phyloP scores from a whole-genome alignment of 2,797 vertebrate species.

The Cynodonichthys magdalenae region DNA sequence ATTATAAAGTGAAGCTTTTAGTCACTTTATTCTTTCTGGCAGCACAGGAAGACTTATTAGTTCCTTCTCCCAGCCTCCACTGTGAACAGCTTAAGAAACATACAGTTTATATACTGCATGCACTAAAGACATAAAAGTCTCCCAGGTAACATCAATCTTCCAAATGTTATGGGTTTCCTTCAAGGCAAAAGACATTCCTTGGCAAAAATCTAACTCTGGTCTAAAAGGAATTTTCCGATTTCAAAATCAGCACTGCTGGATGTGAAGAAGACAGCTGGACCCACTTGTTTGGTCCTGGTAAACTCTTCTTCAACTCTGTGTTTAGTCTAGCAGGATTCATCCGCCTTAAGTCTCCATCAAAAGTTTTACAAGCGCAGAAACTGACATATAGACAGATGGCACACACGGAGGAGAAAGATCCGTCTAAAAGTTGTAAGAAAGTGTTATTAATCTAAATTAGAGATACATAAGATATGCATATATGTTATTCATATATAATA shows the following conservation, averaged over 20 bases:
- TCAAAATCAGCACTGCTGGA: constrained; percentile 66
- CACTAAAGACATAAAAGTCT: constrained; percentile 41
- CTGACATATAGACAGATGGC: constrained; percentile 18
- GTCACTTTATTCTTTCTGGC: not conserved
- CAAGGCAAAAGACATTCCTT: constrained; percentile 59
- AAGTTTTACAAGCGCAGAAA: constrained; percentile 14
- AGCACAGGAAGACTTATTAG: not conserved
- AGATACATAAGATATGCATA: too few species aligned
- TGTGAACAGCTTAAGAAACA: constrained; percentile 7
- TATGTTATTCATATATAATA: too few species aligned
- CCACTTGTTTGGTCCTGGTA: constrained; percentile 30
- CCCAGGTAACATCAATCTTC: constrained; percentile 68
- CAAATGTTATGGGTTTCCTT: constrained; percentile 60
- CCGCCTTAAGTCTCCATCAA: constrained; percentile 33
- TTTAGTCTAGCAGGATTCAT: constrained; percentile 66
- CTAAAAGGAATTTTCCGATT: constrained; percentile 61
- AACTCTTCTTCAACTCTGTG: constrained; percentile 37
- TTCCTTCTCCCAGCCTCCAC: constrained; percentile 12
- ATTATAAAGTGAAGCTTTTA: not conserved
- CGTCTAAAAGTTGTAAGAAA: too few species aligned
- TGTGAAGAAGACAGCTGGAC: constrained; percentile 36
- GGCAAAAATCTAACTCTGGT: constrained; percentile 52
- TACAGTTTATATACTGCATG: constrained; percentile 12
- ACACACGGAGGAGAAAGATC: not conserved
- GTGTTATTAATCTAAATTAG: too few species aligned